Evolutionary conservation across 2,888 invertebrate species (phyloP), one percentile per base, ranked within the genome.

Genomic region (Pristionchus japonicus): DNA sequence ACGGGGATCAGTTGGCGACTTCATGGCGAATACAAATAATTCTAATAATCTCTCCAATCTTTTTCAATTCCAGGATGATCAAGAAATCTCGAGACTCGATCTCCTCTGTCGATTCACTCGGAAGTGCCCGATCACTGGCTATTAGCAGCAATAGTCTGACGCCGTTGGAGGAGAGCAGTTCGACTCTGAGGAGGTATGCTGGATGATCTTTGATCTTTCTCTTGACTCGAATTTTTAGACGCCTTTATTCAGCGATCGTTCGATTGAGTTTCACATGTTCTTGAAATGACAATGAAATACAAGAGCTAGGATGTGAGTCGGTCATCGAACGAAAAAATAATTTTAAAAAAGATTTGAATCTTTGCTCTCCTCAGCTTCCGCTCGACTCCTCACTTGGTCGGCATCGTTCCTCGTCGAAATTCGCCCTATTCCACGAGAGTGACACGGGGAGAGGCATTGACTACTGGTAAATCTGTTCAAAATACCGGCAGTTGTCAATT

Each of bases 1-100:
- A n/a, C n/a, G n/a, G n/a, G n/a, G n/a, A n/a, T n/a, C n/a, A n/a
- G n/a, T n/a, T n/a, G n/a, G n/a, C n/a, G n/a, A n/a, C n/a, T n/a
- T n/a, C n/a, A n/a, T n/a, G n/a, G 43, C 43, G 11, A 43, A 43
- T 43, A 80, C n/a, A 17, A 11, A 47, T 80, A 37, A 13, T 47
- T n/a, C 40, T 15, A 47, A 43, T n/a, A 80, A n/a, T 27, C 27
- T n/a, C 13, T 3, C 7, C 15, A 2, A 37, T 27, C 15, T 11
- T 11, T n/a, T 31, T 20, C 3, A 20, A 27, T 1, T 83, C 20
- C 64, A 85, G 85, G 31, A 85, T 85, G 85, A 52, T 85, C n/a
- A 85, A 85, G 61, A 85, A 85, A 43, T 85, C 85, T n/a, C 85
- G 85, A 6, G 85, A 85, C 20, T 64, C 61, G 4, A 27, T 64